A percentile compares a stretch with the other conserved stretches of the same genome.
phyloP scores from a whole-genome alignment of 2,113 vertebrate genomes.

The Sinocyclocheilus anshuiensis region DNA sequence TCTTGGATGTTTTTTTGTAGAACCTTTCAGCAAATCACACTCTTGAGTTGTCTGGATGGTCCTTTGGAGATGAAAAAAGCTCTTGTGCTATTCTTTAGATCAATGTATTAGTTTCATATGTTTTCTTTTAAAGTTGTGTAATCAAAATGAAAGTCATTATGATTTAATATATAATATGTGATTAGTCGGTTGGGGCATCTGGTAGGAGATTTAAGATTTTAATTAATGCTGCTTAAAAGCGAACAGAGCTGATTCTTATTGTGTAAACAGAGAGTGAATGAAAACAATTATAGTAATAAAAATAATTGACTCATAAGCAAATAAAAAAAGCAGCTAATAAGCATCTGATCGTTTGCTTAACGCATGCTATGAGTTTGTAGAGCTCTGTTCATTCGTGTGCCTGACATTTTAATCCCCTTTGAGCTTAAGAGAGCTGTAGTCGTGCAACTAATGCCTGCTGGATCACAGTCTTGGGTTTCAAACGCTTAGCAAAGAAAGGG shows the following conservation, averaged over 20 bases:
- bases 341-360: slow-evolving; percentile 26
- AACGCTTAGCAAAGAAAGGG: slow-evolving; percentile 45
- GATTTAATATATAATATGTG: background rate
- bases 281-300: slow-evolving; percentile 36
- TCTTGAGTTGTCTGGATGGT: background rate
- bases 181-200: slow-evolving; percentile 17
- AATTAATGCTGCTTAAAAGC: slow-evolving; percentile 20
- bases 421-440: slow-evolving; percentile 40
- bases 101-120: background rate
- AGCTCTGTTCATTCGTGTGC: background rate
- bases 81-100: background rate
- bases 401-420: slow-evolving; percentile 45
- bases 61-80: background rate
- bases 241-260: slow-evolving; percentile 34
- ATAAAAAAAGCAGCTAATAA: slow-evolving; percentile 44
- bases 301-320: slow-evolving; percentile 46
- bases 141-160: slow-evolving; percentile 18
- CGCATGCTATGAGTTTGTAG: background rate
- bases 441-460: slow-evolving; percentile 39
- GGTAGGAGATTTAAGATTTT: slow-evolving; percentile 30
- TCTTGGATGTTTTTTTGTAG: background rate
- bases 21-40: background rate
- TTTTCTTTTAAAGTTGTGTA: background rate
- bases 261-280: slow-evolving; percentile 36
- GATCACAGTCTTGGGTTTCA: slow-evolving; percentile 26